Base-by-base conservation (phyloP, 2,113 vertebrate genomes). In the Sinocyclocheilus grahami region DNA sequence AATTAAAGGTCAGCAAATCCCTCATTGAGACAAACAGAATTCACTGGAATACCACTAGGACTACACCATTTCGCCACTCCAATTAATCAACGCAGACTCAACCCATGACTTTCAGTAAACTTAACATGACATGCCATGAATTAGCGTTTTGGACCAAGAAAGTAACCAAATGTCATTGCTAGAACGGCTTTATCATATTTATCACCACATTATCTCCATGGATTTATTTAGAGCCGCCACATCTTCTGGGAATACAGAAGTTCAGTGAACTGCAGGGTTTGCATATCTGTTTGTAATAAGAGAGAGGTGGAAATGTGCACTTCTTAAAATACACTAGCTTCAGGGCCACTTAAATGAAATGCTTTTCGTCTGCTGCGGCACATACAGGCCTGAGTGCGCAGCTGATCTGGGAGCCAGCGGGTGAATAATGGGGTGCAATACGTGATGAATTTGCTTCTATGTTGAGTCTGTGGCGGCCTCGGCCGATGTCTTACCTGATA, bases 401-500 rank as follows among this genome's bases (percentile, higher is more conserved):
- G 89, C 4, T 85, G 86, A 37, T 88, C 88, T 85, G 87, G 85
- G 67, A 87, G 77, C 86, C 86, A 53, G 88, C 79, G 76, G 84
- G 92, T 93, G 91, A 93, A 92, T 93, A 93, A 93, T 92, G 90
- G 90, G 75, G 60, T 86, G 90, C 86, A 91, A 91, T 91, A 90
- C 88, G 88, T 87, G 85, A 92, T 90, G 82, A 88, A 92, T 92
- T 91, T 84, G 82, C 88, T 85, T 72, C 63, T 87, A 75, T 46
- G 42, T 30, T 42, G 86, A 83, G 71, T 72, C 51, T 67, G 63
- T 75, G 80, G 42, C 85, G 10, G 91, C 87, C 87, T 69, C 77
- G 55, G 83, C 65, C n/a, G 85, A 89, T 88, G 86, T 87, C 89
- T 51, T 78, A 99, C 98, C 97, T 99, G 98, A 94, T 99, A 99